Evolutionary conservation across 92 coral and sea anemone species (phyloP).

Genomic region (Plumapathes pennacea): DNA sequence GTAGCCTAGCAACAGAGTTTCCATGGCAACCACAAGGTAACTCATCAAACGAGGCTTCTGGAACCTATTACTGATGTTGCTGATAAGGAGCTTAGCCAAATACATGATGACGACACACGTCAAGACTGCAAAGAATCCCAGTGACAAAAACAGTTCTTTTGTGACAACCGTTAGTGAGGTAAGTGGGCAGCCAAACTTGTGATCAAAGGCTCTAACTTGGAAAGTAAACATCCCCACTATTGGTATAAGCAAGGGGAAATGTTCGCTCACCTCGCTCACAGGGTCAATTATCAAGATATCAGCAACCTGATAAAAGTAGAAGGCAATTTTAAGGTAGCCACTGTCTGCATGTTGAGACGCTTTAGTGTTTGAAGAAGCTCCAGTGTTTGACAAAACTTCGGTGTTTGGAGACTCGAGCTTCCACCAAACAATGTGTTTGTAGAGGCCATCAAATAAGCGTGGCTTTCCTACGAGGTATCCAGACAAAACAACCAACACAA

Average conservation of each 20-base stretch:
- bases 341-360: conserved; percentile 1
- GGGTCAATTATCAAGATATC: conserved; percentile 13
- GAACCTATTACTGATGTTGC: not conserved
- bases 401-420: not conserved
- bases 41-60: not conserved
- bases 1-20: conserved; percentile 46
- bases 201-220: too few relatives aligned
- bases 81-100: conserved; percentile 1
- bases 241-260: conserved; percentile 2
- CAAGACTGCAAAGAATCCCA: conserved; percentile 26
- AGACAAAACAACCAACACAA: conserved; percentile 14
- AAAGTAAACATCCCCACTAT: conserved; percentile 5
- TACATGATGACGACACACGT: conserved; percentile 11
- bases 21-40: conserved; percentile 28
- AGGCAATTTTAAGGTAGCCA: conserved; percentile 38
- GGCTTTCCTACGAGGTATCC: conserved; percentile 34
- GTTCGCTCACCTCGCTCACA: conserved; percentile 2
- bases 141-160: conserved; percentile 32
- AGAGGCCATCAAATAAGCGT: conserved; percentile 12
- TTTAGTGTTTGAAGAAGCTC: too few relatives aligned
- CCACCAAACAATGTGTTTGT: conserved; percentile 35
- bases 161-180: conserved; percentile 54
- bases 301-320: conserved; percentile 56
- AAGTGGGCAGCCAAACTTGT: too few relatives aligned
- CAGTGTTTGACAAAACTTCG: not conserved